A percentile compares a stretch with the other conserved stretches of the same genome.
These are phyloP conservation scores for Melanocharis versteri DNA, from an alignment of 2,113 vertebrate species.

Conservation along the genomic window DNA sequence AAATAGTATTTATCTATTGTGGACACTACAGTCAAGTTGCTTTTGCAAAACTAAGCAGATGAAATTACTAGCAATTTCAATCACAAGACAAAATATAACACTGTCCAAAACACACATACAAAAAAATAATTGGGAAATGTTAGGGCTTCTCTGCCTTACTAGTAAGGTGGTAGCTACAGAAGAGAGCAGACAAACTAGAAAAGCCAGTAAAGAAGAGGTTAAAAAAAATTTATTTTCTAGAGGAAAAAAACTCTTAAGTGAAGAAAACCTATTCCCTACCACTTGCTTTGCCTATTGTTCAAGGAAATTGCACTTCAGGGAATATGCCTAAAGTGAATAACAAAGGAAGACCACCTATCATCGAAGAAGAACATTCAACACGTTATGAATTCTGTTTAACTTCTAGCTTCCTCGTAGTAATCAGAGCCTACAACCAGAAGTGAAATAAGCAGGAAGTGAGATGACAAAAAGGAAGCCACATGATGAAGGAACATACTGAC, in stretches of 20 bases:
- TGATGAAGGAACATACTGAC: constrained; percentile 7
- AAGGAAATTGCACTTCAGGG: constrained; percentile 5
- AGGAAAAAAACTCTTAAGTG: neutral
- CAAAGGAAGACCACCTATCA: neutral
- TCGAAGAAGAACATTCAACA: neutral
- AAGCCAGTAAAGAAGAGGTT: neutral
- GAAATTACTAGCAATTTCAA: neutral
- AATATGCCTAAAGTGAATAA: neutral
- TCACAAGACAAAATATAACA: neutral
- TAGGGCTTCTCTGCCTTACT: neutral
- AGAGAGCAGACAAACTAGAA: neutral
- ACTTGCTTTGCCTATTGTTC: constrained; percentile 33
- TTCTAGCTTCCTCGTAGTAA: constrained; percentile 19
- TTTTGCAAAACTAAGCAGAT: neutral
- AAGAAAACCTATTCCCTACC: neutral
- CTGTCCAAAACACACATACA: neutral
- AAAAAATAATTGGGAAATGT: neutral
- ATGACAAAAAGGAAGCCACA: constrained; percentile 40
- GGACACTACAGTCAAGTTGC: neutral
- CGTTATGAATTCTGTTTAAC: neutral
- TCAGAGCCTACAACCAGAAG: neutral
- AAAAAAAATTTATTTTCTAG: neutral
- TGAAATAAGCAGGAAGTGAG: constrained; percentile 47
- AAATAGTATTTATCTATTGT: neutral
- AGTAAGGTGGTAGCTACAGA: neutral